phyloP scores from a whole-genome alignment of 2,797 vertebrate species.

The Myoxocephalus aenaeus region DNA sequence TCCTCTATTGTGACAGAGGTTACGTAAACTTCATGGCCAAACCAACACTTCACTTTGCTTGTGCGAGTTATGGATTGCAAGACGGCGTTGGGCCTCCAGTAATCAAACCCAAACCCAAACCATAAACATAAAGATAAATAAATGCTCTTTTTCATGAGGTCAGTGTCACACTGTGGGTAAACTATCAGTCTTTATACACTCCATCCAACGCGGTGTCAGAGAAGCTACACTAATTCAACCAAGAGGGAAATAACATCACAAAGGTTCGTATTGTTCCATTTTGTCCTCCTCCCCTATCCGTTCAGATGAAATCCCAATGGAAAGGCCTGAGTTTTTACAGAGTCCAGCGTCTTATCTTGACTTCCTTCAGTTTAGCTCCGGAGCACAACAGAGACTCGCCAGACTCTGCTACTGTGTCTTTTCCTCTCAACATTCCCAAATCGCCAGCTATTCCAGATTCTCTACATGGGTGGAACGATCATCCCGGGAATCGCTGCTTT shows the following conservation, averaged over 20 bases:
- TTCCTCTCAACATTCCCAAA: conserved; percentile 78
- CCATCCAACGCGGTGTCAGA: conserved; percentile 73
- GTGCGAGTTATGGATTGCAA: conserved; percentile 81
- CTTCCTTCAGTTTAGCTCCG: conserved; percentile 84
- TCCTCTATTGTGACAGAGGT: conserved; percentile 83
- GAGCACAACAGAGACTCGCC: conserved; percentile 74
- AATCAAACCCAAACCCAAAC: conserved; percentile 75
- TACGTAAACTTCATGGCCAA: conserved; percentile 87
- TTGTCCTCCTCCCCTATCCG: conserved; percentile 67
- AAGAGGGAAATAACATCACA: conserved; percentile 77
- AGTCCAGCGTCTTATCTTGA: conserved; percentile 76
- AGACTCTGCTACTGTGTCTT: conserved; percentile 71
- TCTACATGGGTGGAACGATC: conserved; percentile 99
- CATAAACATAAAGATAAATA: conserved; percentile 80
- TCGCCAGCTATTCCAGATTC: conserved; percentile 80
- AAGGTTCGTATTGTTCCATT: conserved; percentile 70
- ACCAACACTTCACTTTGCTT: conserved; percentile 84
- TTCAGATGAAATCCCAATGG: conserved; percentile 91
- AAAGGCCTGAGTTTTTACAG: conserved; percentile 95
- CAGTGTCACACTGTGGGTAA: conserved; percentile 80
- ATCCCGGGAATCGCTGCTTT: conserved; percentile 94
- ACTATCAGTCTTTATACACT: conserved; percentile 74
- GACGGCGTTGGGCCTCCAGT: conserved; percentile 68
- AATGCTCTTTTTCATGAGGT: conserved; percentile 82
- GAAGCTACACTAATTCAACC: conserved; percentile 80